Evolutionary conservation across 2,888 invertebrate genomes (phyloP).

Genomic region (Arenicola marina): DNA sequence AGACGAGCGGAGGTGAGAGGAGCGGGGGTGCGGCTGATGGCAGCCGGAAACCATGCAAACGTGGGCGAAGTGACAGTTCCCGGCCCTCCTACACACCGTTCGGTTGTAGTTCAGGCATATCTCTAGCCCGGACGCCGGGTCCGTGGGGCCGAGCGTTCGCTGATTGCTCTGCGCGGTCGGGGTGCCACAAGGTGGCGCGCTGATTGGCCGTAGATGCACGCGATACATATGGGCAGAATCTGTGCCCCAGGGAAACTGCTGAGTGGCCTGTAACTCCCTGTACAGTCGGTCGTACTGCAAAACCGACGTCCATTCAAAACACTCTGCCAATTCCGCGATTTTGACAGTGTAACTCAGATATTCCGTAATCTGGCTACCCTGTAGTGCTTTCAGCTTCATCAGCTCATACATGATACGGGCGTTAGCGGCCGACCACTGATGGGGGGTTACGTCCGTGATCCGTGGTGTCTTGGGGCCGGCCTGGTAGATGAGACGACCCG

Average conservation of each 20-base stretch:
- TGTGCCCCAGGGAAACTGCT: neutral
- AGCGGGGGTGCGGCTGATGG: too few relatives aligned
- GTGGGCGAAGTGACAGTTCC: too few relatives aligned
- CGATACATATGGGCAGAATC: too few relatives aligned
- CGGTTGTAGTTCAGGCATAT: too few relatives aligned
- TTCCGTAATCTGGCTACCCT: neutral
- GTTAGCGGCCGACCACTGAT: neutral
- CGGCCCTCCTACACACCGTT: too few relatives aligned
- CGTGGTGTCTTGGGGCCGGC: neutral
- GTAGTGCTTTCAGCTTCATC: neutral
- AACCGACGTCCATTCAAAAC: neutral
- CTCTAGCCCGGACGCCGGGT: too few relatives aligned
- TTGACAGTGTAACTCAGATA: neutral
- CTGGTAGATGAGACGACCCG: neutral
- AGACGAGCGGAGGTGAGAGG: too few relatives aligned
- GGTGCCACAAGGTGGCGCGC: too few relatives aligned
- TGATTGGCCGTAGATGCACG: too few relatives aligned
- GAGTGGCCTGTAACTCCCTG: neutral
- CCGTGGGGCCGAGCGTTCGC: too few relatives aligned
- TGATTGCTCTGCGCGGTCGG: too few relatives aligned
- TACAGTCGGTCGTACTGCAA: neutral
- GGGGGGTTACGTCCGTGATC: neutral
- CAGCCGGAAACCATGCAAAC: too few relatives aligned
- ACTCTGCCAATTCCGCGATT: neutral
- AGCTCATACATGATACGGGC: neutral